Evolutionary conservation across 2,113 vertebrate genomes (phyloP), one percentile per base, ranked within the genome.

Genomic region (Poicephalus gulielmi): DNA sequence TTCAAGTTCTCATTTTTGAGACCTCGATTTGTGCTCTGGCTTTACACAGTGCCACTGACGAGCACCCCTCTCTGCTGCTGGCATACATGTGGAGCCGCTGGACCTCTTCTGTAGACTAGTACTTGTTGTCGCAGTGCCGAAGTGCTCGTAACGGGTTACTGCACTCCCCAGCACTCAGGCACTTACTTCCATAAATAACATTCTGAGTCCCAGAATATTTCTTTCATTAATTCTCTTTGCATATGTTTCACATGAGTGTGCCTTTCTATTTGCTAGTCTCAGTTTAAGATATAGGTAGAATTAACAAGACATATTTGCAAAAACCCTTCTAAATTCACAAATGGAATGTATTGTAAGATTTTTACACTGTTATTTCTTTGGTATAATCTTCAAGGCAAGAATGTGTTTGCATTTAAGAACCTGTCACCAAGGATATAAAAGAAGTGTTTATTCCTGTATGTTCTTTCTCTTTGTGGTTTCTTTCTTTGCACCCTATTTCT

Each of bases 11-110:
- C 18, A 3, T 50, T 12, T 37, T 43, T 16, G 33, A 60, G 31
- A 31, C 17, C 19, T 13, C 46, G 33, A 16, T 11, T 43, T 41
- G 28, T 43, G 49, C 57, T n/a, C 31, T 60, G 60, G 37, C 69
- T 82, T n/a, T 24, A 28, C 63, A 30, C 23, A 25, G n/a, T 30
- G 52, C 41, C 5, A 1, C 39, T 60, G 70, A 10, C 41, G 28
- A 23, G 49, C 12, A 3, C 30, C 59, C 44, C 18, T 50, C 50
- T 44, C 23, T 39, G 64, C 49, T 43, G 46, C 64, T 52, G 44
- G 19, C 2, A 0, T 41, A 4, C 4, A 1, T 4, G 0, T 8
- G 53, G 44, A 52, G 35, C 33, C 13, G 17, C 49, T 4, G 13
- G 37, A 9, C 30, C 44, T 49, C 57, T 50, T 46, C 68, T 24